These are phyloP conservation scores for Diadumene lineata DNA, from an alignment of 92 coral and sea anemone genomes.

Conservation along the genomic window DNA sequence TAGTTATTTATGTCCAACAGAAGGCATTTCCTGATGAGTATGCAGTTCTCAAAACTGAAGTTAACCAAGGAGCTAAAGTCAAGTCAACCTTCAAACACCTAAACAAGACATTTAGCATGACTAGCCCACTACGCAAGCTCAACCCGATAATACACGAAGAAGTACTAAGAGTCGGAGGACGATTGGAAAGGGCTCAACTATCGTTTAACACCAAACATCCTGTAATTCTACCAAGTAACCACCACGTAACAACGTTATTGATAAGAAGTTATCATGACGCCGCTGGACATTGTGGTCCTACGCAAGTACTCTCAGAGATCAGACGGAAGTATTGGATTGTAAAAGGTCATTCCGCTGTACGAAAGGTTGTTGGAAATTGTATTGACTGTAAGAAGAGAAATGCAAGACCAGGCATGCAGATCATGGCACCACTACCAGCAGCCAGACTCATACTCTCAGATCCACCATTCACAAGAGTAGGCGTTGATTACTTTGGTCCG, in stretches of 20 bases:
- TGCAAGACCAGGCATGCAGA: neutral
- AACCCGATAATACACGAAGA: slow-evolving; percentile 30
- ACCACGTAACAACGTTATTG: slow-evolving; percentile 40
- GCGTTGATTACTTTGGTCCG: slow-evolving; percentile 51
- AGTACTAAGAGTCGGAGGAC: slow-evolving; percentile 32
- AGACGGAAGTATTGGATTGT: neutral
- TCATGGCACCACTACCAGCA: neutral
- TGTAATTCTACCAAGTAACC: slow-evolving; percentile 33
- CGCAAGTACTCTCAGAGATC: slow-evolving; percentile 29
- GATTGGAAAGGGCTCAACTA: slow-evolving; percentile 28
- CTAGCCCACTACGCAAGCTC: neutral
- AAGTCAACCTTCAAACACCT: neutral
- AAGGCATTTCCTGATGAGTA: slow-evolving; percentile 2
- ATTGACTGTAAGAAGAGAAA: neutral
- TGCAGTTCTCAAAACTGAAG: too few species aligned
- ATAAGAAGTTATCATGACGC: neutral
- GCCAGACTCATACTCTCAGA: neutral
- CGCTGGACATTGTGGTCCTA: slow-evolving; percentile 51
- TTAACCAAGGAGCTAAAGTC: too few species aligned
- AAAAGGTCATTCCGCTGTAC: neutral
- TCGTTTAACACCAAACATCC: slow-evolving; percentile 26
- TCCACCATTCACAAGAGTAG: slow-evolving; percentile 28
- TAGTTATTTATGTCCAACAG: slow-evolving; percentile 20
- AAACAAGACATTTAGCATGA: neutral
- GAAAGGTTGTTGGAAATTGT: neutral